Conservation (phyloP, 2,113 vertebrate species). For the Boleophthalmus pectinirostris region DNA sequence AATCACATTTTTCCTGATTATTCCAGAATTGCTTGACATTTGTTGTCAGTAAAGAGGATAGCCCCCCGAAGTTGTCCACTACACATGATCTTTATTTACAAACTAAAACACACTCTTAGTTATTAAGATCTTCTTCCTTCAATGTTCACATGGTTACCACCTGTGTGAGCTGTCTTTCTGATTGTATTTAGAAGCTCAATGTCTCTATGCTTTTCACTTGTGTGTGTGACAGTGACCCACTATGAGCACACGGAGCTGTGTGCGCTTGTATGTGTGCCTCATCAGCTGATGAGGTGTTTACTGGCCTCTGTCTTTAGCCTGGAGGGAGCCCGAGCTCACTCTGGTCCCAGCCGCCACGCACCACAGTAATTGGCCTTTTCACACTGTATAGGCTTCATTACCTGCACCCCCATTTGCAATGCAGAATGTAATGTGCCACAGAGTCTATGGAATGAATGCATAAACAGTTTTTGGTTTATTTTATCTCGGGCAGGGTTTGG, state of each 20-base stretch:
- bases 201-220: slow-evolving; percentile 1
- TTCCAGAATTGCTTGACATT: not conserved
- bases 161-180: not conserved
- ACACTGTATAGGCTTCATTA: slow-evolving; percentile 75
- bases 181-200: slow-evolving; percentile 6
- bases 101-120: not conserved
- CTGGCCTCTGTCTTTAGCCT: slow-evolving; percentile 78
- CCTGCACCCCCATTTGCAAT: slow-evolving; percentile 75
- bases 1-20: too few relatives aligned
- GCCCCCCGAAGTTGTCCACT: not conserved
- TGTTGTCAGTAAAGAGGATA: not conserved
- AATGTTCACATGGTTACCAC: not conserved
- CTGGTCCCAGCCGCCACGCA: slow-evolving; percentile 63
- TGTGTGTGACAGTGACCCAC: slow-evolving; percentile 31
- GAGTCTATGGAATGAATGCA: slow-evolving; percentile 63
- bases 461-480: slow-evolving; percentile 62
- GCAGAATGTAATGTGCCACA: slow-evolving; percentile 62
- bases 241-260: slow-evolving; percentile 32
- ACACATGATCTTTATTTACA: not conserved
- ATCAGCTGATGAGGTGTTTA: slow-evolving; percentile 84
- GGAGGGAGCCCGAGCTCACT: slow-evolving; percentile 76
- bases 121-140: not conserved
- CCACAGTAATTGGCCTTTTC: slow-evolving; percentile 76
- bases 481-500: slow-evolving; percentile 35
- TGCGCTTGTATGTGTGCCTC: slow-evolving; percentile 60